These are phyloP conservation scores for Pelobates cultripes DNA, from an alignment of 2,797 vertebrate genomes.

Conservation along the genomic window DNA sequence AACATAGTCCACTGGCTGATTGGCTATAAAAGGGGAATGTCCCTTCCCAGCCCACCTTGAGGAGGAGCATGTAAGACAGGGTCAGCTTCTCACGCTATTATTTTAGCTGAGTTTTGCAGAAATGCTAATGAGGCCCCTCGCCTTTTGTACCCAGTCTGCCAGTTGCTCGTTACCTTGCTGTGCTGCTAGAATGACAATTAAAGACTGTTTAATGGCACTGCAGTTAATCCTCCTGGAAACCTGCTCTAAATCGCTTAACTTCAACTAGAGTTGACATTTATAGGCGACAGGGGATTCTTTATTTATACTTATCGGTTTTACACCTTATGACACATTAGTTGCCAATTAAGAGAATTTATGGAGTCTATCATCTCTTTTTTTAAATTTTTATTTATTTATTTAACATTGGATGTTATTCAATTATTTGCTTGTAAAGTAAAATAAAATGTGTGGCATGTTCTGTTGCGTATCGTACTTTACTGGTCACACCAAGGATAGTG, in stretches of 20 bases:
- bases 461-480: no score
- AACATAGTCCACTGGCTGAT: constrained; percentile 18
- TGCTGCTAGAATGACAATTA: constrained; percentile 45
- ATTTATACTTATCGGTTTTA: no score
- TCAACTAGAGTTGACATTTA: no score
- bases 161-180: constrained; percentile 25
- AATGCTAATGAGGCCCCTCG: constrained; percentile 41
- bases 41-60: constrained; percentile 20
- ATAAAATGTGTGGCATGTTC: no score
- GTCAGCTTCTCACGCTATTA: constrained; percentile 13
- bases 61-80: constrained; percentile 23
- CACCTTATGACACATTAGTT: no score
- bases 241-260: background rate
- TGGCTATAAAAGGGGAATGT: constrained; percentile 29
- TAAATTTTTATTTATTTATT: no score
- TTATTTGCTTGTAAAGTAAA: no score
- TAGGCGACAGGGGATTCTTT: no score
- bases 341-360: no score
- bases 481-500: no score
- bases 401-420: no score
- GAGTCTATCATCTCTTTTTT: no score
- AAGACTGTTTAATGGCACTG: background rate
- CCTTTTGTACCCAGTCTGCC: constrained; percentile 46
- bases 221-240: constrained; percentile 45
- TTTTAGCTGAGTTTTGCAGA: constrained; percentile 39